Conservation (phyloP, 2,888 invertebrate species). For the Mimachlamys varia region DNA sequence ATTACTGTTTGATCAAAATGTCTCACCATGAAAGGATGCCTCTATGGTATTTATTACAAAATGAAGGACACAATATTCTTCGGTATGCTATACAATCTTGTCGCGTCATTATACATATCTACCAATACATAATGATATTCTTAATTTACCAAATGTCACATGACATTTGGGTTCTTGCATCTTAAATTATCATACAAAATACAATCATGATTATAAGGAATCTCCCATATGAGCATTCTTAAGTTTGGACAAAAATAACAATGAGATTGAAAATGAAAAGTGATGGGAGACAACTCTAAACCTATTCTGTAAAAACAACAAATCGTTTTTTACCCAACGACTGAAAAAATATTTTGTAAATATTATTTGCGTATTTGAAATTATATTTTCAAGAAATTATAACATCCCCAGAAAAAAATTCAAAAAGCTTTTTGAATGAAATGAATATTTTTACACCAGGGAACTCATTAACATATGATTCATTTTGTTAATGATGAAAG, state of each 20-base stretch:
- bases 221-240: conserved; percentile 32
- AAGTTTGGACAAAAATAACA: conserved; percentile 36
- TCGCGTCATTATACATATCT: background rate
- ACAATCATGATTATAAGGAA: conserved; percentile 33
- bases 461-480: background rate
- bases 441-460: background rate
- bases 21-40: conserved; percentile 8
- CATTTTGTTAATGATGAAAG: too few species aligned
- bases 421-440: background rate
- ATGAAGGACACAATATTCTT: conserved; percentile 24
- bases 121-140: background rate
- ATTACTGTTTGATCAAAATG: conserved; percentile 28
- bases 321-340: conserved; percentile 4
- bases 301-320: conserved; percentile 36
- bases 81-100: conserved; percentile 20
- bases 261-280: conserved; percentile 28
- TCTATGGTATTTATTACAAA: background rate
- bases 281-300: conserved; percentile 20
- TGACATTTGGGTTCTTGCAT: conserved; percentile 17
- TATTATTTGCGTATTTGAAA: conserved; percentile 34
- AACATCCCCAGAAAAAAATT: background rate
- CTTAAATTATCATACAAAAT: conserved; percentile 36
- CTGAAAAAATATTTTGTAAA: conserved; percentile 25
- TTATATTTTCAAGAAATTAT: background rate
- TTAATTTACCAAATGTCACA: background rate